These are phyloP conservation scores for Drosophila robusta DNA, from an alignment of 2,888 invertebrate species.

Conservation along the genomic window DNA sequence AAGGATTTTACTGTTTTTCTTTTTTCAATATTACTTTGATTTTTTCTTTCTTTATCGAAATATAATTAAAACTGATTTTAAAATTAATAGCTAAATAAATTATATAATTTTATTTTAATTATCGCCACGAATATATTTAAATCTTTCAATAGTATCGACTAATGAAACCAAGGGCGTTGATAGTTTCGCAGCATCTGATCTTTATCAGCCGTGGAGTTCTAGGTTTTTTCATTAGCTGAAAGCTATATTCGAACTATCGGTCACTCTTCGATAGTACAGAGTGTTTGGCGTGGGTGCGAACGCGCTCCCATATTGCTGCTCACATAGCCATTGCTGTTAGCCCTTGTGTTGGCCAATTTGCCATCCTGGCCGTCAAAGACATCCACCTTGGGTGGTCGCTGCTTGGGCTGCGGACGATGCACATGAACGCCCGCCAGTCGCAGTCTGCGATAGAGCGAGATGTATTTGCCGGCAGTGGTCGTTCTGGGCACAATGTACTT, in stretches of 20 bases:
- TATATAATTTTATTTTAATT: no score
- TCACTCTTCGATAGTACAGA: constrained; percentile 82
- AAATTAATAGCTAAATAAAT: no score
- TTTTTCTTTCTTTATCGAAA: not conserved
- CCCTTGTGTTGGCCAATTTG: constrained; percentile 41
- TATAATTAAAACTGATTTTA: no score
- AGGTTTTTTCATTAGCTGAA: no score
- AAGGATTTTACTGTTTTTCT: no score
- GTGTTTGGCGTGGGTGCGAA: constrained; percentile 61
- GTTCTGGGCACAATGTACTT: constrained; percentile 93
- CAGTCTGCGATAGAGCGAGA: constrained; percentile 91
- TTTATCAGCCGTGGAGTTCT: no score
- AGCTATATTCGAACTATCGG: not conserved
- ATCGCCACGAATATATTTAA: no score
- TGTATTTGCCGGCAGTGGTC: constrained; percentile 93
- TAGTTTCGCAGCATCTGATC: no score
- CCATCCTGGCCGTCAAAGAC: constrained; percentile 40
- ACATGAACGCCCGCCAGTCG: constrained; percentile 86
- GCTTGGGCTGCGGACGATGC: constrained; percentile 82
- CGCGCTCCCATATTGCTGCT: constrained; percentile 65
- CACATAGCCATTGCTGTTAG: constrained; percentile 38
- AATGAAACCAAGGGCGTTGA: no score
- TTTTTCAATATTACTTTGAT: not conserved
- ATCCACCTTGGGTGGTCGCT: constrained; percentile 32
- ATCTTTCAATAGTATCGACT: no score